Evolutionary conservation across 2,888 invertebrate species (phyloP).

Genomic region (Callyntrura guangdongensis): DNA sequence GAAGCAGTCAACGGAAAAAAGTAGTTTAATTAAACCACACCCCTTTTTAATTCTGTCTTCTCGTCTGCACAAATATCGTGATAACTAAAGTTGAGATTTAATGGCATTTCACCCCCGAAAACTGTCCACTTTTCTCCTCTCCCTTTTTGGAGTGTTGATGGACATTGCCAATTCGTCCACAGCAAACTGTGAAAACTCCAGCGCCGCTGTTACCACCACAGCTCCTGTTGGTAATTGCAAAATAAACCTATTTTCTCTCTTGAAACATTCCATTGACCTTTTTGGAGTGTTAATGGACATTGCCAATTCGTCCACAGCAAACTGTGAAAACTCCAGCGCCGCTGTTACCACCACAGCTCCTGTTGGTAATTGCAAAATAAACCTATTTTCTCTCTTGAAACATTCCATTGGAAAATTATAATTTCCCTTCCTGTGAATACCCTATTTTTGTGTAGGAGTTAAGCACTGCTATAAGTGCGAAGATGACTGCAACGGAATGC

Average conservation of each 20-base stretch:
- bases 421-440: too few relatives aligned
- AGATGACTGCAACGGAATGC: constrained; percentile 34
- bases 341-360: neutral
- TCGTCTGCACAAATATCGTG: too few relatives aligned
- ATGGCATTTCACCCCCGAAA: neutral
- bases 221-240: neutral
- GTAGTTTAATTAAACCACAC: neutral
- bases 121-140: neutral
- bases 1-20: neutral
- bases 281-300: neutral
- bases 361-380: neutral
- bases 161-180: neutral
- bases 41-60: neutral
- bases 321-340: neutral
- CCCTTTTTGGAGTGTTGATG: neutral
- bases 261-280: too few relatives aligned
- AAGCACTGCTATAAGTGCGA: constrained; percentile 60
- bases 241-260: neutral
- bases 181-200: neutral
- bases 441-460: constrained; percentile 47
- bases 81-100: neutral
- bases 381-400: neutral
- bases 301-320: neutral
- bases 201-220: neutral
- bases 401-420: too few relatives aligned